Conservation (phyloP, 1,140 invertebrate genomes). For the Brachionus rubens region DNA sequence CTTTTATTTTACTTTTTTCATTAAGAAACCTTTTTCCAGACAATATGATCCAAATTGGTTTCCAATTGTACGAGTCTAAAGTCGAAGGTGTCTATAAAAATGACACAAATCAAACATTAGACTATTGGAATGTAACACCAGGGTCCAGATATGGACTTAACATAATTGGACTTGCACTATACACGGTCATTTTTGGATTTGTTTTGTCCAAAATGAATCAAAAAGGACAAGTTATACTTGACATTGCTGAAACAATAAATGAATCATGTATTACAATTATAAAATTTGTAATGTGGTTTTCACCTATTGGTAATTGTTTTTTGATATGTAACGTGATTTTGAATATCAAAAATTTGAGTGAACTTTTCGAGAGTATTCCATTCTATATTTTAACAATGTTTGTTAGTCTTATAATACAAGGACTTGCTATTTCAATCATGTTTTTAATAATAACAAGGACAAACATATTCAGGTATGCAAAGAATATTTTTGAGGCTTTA, state of each 20-base stretch:
- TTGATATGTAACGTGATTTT: slow-evolving; percentile 82
- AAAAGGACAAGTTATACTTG: slow-evolving; percentile 47
- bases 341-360: slow-evolving; percentile 76
- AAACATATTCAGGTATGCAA: slow-evolving; percentile 65
- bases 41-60: not conserved
- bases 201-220: slow-evolving; percentile 48
- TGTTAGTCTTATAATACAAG: slow-evolving; percentile 70
- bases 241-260: slow-evolving; percentile 49
- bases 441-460: slow-evolving; percentile 64
- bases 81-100: too few species aligned
- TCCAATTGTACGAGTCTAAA: not conserved
- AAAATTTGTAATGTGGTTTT: slow-evolving; percentile 65
- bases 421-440: slow-evolving; percentile 67
- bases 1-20: not conserved
- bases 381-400: slow-evolving; percentile 82
- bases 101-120: not conserved
- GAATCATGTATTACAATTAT: slow-evolving; percentile 49
- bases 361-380: slow-evolving; percentile 76
- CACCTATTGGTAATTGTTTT: slow-evolving; percentile 84
- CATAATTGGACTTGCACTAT: slow-evolving; percentile 49
- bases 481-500: slow-evolving; percentile 66
- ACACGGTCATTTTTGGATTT: slow-evolving; percentile 50
- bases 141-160: slow-evolving; percentile 49
- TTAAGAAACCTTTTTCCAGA: slow-evolving; percentile 22
- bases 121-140: slow-evolving; percentile 12